phyloP scores from a whole-genome alignment of 2,113 vertebrate species.

The Polypterus bichir region DNA sequence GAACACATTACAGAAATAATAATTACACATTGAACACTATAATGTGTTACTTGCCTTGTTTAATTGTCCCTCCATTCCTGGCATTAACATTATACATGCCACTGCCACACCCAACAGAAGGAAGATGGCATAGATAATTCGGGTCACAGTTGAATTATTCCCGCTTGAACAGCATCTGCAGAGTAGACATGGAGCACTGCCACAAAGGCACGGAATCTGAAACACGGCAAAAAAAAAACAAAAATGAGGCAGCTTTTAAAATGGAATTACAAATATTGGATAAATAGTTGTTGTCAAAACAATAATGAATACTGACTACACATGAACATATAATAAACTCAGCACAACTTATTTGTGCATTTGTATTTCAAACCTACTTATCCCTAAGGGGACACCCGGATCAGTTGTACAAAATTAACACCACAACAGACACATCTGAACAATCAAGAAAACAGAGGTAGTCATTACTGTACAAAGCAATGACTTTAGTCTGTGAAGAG shows the following conservation, averaged over 20 bases:
- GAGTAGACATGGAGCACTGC: slow-evolving; percentile 87
- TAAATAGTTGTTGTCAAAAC: neutral
- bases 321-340: too few relatives aligned
- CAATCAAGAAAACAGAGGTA: too few relatives aligned
- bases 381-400: too few relatives aligned
- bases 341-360: too few relatives aligned
- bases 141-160: slow-evolving; percentile 91
- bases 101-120: slow-evolving; percentile 78
- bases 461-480: too few relatives aligned
- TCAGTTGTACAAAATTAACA: too few relatives aligned
- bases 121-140: slow-evolving; percentile 85
- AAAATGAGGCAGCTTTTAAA: neutral
- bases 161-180: slow-evolving; percentile 93
- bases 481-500: too few relatives aligned
- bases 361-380: too few relatives aligned
- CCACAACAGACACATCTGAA: too few relatives aligned
- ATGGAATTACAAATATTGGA: neutral
- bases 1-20: too few relatives aligned
- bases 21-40: too few relatives aligned
- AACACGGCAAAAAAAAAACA: slow-evolving; percentile 8
- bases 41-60: slow-evolving; percentile 65
- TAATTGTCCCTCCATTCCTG: slow-evolving; percentile 92
- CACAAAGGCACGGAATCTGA: slow-evolving; percentile 89
- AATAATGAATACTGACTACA: too few relatives aligned
- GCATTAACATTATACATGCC: slow-evolving; percentile 89